phyloP scores from a whole-genome alignment of 2,797 vertebrate species.

The Cygnus olor region DNA sequence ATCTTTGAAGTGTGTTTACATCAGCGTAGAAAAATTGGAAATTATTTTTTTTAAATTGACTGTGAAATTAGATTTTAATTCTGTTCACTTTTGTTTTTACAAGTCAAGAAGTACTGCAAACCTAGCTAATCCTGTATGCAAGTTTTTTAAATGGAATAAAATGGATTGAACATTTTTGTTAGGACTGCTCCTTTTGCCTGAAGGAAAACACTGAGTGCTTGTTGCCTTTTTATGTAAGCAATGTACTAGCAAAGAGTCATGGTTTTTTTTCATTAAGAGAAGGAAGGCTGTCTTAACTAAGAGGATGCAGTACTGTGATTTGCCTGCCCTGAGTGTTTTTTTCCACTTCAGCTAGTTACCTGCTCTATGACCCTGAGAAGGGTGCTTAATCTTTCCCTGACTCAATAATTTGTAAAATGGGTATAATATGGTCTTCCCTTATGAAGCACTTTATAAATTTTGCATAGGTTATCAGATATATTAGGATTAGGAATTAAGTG shows the following conservation, averaged over 20 bases:
- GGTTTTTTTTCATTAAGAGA: neutral
- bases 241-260: neutral
- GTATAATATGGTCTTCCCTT: neutral
- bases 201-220: neutral
- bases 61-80: slow-evolving; percentile 54
- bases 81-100: neutral
- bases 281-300: neutral
- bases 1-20: slow-evolving; percentile 46
- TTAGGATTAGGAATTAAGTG: slow-evolving; percentile 54
- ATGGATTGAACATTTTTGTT: neutral
- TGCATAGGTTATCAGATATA: slow-evolving; percentile 50
- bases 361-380: neutral
- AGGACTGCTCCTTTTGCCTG: neutral
- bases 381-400: slow-evolving; percentile 2
- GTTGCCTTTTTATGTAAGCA: neutral
- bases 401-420: neutral
- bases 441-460: slow-evolving; percentile 34
- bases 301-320: neutral
- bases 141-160: neutral
- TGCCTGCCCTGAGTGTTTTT: neutral
- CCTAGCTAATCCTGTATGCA: neutral
- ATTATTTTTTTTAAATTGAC: neutral
- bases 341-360: neutral
- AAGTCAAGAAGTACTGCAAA: neutral
- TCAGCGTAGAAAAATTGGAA: slow-evolving; percentile 11